These are phyloP conservation scores for Amphipyra tragopoginis DNA, from an alignment of 2,888 invertebrate genomes.

Conservation along the genomic window DNA sequence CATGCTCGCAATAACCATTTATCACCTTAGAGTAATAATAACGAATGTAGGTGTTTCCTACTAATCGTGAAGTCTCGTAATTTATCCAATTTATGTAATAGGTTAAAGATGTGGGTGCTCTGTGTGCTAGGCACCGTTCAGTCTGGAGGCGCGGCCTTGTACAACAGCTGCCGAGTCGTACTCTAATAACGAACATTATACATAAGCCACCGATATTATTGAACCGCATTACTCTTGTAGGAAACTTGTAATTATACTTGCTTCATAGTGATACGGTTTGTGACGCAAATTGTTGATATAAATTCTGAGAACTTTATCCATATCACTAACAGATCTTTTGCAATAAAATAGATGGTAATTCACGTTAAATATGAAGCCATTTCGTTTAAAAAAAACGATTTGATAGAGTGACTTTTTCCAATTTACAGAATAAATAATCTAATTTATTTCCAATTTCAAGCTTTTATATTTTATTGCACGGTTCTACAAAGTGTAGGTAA, in stretches of 20 bases:
- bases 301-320: conserved; percentile 33
- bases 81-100: conserved; percentile 52
- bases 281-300: conserved; percentile 18
- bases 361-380: conserved; percentile 9
- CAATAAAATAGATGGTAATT: conserved; percentile 22
- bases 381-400: not conserved
- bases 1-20: conserved; percentile 26
- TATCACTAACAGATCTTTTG: conserved; percentile 32
- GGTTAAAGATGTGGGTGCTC: conserved; percentile 39
- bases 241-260: conserved; percentile 47
- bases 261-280: conserved; percentile 31
- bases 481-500: not conserved
- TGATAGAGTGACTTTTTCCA: too few relatives aligned
- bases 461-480: not conserved
- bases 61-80: conserved; percentile 39
- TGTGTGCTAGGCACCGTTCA: conserved; percentile 60
- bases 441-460: too few relatives aligned
- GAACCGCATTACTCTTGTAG: conserved; percentile 57
- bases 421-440: too few relatives aligned
- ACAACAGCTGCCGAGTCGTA: conserved; percentile 47
- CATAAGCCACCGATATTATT: conserved; percentile 55
- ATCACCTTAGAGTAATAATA: conserved; percentile 26
- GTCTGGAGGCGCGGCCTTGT: conserved; percentile 63
- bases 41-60: conserved; percentile 39
- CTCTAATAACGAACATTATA: conserved; percentile 48